Evolutionary conservation across 2,888 invertebrate species (phyloP).

Genomic region (Leptogaster cylindrica): DNA sequence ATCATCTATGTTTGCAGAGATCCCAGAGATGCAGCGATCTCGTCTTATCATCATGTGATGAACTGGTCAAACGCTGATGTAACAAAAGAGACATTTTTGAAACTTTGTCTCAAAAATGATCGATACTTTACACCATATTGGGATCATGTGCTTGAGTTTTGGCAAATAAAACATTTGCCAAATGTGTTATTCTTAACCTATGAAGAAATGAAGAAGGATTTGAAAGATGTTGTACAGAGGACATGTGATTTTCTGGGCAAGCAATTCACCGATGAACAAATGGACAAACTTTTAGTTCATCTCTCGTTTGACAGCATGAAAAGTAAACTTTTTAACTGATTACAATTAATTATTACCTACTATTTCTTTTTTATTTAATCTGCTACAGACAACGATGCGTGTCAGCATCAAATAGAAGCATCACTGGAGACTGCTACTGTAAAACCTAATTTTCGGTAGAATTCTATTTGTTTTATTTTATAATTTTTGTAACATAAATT

Average conservation of each 20-base stretch:
- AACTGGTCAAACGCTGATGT: constrained; percentile 73
- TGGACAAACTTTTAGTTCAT: constrained; percentile 39
- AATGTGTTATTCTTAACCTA: constrained; percentile 53
- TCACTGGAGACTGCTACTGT: too few species aligned
- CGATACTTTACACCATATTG: constrained; percentile 49
- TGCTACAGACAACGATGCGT: too few species aligned
- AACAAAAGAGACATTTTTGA: constrained; percentile 66
- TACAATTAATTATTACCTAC: too few species aligned
- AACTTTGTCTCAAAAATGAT: constrained; percentile 45
- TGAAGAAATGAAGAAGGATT: constrained; percentile 53
- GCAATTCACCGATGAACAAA: constrained; percentile 32
- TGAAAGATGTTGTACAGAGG: constrained; percentile 47
- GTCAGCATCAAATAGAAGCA: too few species aligned
- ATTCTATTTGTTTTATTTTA: too few species aligned
- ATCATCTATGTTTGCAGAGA: constrained; percentile 84
- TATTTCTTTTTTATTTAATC: too few species aligned
- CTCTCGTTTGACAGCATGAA: constrained; percentile 48
- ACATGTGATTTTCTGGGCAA: constrained; percentile 46
- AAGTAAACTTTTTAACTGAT: constrained; percentile 24
- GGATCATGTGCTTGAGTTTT: constrained; percentile 53
- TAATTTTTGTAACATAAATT: too few species aligned
- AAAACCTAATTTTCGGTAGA: too few species aligned
- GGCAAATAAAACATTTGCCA: constrained; percentile 50
- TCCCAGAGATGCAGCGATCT: constrained; percentile 85
- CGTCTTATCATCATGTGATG: constrained; percentile 76